These are phyloP conservation scores for Byasa hedistus DNA, from an alignment of 2,888 invertebrate species.

Conservation along the genomic window DNA sequence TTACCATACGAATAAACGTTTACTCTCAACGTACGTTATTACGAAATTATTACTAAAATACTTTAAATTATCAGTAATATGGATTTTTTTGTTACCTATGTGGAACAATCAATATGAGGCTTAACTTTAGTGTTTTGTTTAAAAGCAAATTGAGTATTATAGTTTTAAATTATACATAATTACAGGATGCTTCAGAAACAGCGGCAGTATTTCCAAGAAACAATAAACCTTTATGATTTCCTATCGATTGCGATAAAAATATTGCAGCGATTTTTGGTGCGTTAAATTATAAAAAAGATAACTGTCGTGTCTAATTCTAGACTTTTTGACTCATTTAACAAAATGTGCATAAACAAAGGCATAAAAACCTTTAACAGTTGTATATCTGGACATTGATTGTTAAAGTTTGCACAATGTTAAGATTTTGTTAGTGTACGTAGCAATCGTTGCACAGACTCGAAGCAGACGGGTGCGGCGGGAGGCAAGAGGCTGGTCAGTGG, in stretches of 20 bases:
- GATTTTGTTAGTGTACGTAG: conserved; percentile 11
- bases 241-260: conserved; percentile 4
- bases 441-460: conserved; percentile 33
- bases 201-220: conserved; percentile 12
- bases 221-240: conserved; percentile 16
- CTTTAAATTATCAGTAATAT: neutral
- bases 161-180: conserved; percentile 19
- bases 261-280: neutral
- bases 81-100: neutral
- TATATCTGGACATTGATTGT: neutral
- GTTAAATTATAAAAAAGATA: neutral
- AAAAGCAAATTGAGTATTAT: neutral
- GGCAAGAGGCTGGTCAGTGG: conserved; percentile 69
- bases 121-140: neutral
- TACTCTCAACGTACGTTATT: too few relatives aligned
- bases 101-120: neutral
- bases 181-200: conserved; percentile 10
- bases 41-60: too few relatives aligned
- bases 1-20: conserved; percentile 9
- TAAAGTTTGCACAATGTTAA: neutral
- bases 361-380: neutral
- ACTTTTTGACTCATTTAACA: neutral
- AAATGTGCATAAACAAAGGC: neutral
- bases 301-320: neutral
- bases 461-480: conserved; percentile 56